These are phyloP conservation scores for Aphelocoma californica DNA, from an alignment of 2,797 vertebrate species.

Conservation along the genomic window DNA sequence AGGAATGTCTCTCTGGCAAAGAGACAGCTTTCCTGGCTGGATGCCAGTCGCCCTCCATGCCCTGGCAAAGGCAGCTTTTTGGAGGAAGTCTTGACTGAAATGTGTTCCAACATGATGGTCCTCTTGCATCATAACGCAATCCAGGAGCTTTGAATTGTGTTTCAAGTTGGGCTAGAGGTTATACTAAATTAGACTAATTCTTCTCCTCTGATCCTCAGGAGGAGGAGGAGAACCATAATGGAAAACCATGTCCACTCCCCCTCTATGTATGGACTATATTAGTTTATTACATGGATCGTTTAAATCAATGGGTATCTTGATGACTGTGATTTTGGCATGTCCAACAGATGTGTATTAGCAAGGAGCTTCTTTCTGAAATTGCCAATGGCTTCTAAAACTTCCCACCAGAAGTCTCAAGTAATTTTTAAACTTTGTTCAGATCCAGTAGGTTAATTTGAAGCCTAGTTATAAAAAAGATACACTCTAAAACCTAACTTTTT, in stretches of 20 bases:
- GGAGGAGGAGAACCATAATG: background rate
- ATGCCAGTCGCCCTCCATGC: background rate
- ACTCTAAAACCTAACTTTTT: background rate
- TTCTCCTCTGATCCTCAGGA: background rate
- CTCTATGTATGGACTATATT: background rate
- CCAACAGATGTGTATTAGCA: background rate
- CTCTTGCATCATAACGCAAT: background rate
- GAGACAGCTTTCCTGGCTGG: background rate
- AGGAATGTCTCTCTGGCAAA: constrained; percentile 27
- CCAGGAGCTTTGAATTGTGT: background rate
- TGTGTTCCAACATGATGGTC: background rate
- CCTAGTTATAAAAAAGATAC: background rate
- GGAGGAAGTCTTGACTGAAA: background rate
- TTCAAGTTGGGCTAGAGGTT: background rate
- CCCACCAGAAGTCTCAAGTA: background rate
- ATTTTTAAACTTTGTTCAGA: background rate
- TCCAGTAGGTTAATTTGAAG: background rate
- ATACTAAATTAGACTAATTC: background rate
- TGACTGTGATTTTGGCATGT: background rate
- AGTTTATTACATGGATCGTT: background rate
- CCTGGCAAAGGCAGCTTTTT: constrained; percentile 11
- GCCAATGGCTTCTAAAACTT: background rate
- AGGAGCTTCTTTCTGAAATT: background rate
- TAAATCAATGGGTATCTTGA: background rate
- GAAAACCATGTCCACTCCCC: background rate